These are phyloP conservation scores for Oxyruncus cristatus DNA, from an alignment of 2,113 vertebrate genomes.

Conservation along the genomic window DNA sequence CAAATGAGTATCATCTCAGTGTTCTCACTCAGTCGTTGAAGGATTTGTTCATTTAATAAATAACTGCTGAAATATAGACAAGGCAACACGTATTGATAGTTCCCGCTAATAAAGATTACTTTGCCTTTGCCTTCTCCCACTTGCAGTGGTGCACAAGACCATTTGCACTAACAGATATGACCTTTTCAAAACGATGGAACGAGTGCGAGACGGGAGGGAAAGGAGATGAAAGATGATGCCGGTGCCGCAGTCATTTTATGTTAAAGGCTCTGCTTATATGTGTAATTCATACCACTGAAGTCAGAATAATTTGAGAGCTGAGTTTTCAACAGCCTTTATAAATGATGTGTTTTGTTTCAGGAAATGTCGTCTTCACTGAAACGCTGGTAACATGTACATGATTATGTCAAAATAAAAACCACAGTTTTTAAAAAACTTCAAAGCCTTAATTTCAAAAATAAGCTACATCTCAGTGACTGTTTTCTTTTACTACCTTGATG, in stretches of 20 bases:
- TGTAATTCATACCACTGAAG: slow-evolving; percentile 46
- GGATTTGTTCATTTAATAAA: slow-evolving; percentile 2
- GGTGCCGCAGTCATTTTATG: not conserved
- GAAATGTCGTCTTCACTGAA: not conserved
- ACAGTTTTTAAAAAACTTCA: not conserved
- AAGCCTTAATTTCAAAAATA: not conserved
- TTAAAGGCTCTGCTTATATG: slow-evolving; percentile 38
- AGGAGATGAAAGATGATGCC: slow-evolving; percentile 62
- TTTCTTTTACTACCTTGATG: not conserved
- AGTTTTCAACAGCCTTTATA: slow-evolving; percentile 41
- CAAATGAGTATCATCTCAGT: not conserved
- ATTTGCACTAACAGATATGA: slow-evolving; percentile 64
- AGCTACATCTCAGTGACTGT: not conserved
- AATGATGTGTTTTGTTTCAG: slow-evolving; percentile 52
- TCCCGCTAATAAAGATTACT: not conserved
- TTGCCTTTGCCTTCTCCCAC: slow-evolving; percentile 37
- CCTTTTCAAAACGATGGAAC: slow-evolving; percentile 66
- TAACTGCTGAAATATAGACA: not conserved
- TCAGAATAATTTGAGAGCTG: slow-evolving; percentile 61
- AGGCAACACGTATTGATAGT: not conserved
- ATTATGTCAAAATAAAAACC: slow-evolving; percentile 41
- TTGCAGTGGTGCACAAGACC: slow-evolving; percentile 60
- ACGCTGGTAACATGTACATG: not conserved
- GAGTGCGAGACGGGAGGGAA: slow-evolving; percentile 3
- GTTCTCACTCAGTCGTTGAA: not conserved